These are phyloP conservation scores for Saccostrea glomerata DNA, from an alignment of 1,140 invertebrate species.

Conservation along the genomic window DNA sequence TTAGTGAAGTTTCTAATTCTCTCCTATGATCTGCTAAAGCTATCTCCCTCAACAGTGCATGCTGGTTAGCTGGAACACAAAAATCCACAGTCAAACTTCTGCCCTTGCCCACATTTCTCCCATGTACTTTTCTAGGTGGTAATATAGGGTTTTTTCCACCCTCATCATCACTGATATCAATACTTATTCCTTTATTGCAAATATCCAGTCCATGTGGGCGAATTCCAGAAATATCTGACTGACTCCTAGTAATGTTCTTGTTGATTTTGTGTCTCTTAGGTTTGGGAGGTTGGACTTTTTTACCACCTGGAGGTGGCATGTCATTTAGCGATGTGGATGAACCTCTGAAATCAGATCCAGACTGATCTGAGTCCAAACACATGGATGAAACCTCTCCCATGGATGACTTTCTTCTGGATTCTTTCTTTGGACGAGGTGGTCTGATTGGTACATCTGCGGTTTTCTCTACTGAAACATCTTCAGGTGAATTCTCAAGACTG, in stretches of 20 bases:
- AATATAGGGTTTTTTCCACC: conserved; percentile 47
- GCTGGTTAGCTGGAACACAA: conserved; percentile 45
- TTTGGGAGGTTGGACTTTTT: conserved; percentile 66
- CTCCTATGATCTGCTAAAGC: conserved; percentile 52
- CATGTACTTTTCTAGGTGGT: conserved; percentile 47
- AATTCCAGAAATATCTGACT: conserved; percentile 61
- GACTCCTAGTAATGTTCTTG: conserved; percentile 51
- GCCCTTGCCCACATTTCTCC: not conserved
- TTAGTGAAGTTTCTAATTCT: not conserved
- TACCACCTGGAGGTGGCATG: conserved; percentile 17
- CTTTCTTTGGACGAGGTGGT: conserved; percentile 62
- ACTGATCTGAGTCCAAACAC: conserved; percentile 35
- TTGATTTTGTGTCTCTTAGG: conserved; percentile 60
- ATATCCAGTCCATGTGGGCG: not conserved
- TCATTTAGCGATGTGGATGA: conserved; percentile 57
- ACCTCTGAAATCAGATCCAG: conserved; percentile 48
- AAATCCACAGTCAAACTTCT: conserved; percentile 53
- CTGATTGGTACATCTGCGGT: conserved; percentile 51
- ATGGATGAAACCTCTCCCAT: conserved; percentile 22
- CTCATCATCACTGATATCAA: conserved; percentile 25
- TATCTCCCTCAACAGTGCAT: conserved; percentile 44
- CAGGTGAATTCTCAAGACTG: not conserved
- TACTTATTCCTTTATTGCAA: not conserved
- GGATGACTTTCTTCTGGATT: conserved; percentile 46
- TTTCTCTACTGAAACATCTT: not conserved